Evolutionary conservation across 2,113 vertebrate genomes (phyloP), one percentile per base, ranked within the genome.

Genomic region (Excalfactoria chinensis): DNA sequence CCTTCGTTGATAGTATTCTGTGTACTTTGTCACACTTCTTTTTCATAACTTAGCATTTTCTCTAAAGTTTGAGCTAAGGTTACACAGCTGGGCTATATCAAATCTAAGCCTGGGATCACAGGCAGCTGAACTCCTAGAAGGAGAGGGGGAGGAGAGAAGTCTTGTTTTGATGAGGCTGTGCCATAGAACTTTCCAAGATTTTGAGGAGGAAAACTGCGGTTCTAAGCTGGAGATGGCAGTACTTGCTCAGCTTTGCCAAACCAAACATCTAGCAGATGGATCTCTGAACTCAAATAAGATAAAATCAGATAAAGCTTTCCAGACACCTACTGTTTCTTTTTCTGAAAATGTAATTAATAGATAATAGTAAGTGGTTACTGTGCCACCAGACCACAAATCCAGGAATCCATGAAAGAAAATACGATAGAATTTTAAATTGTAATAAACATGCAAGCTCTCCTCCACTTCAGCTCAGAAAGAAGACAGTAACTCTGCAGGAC

Each of bases 21-120:
- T 0, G 1, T 59, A 34, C 37, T 93, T 91, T 93, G 87, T 89
- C 59, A 79, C 44, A 87, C 40, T 23, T 78, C 78, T 62, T 81
- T 86, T 49, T 79, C 49, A 32, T 63, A 95, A 76, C 49, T 75
- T 41, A 77, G 26, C 12, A 37, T 83, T 85, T 96, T 93, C 49
- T 84, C 78, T 83, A 37, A 91, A 91, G 85, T 79, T 93, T 87
- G 59, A 77, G 55, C 75, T 86, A 49, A 91, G 64, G 37, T 76
- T 89, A 64, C 59, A 93, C 93, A 96, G 93, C 88, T 95, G 92
- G 78, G 22, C 68, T 89, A 21, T 91, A 80, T 95, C 95, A 96
- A 89, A 95, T 79, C 41, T 93, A 95, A 95, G 71, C 82, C 85
- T 76, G 53, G 75, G 85, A 93, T 88, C 75, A 92, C 67, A 88